Conservation (phyloP, 1,140 invertebrate species). For the Cotesia glomerata region DNA sequence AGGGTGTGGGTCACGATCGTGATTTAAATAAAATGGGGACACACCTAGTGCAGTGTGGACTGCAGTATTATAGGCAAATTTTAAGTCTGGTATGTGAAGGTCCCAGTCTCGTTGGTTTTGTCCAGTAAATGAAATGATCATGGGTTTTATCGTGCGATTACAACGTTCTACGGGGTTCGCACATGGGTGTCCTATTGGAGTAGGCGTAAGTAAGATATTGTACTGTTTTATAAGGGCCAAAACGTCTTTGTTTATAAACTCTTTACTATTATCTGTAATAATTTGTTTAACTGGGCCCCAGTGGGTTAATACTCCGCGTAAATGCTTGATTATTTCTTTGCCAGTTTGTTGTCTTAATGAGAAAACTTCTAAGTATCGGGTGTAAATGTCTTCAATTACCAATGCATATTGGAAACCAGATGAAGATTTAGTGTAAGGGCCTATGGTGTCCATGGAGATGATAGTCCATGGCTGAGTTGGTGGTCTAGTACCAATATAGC, state of each 20-base stretch:
- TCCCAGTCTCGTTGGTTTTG: slow-evolving; percentile 48
- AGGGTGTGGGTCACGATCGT: too few species aligned
- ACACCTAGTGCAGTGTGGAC: too few species aligned
- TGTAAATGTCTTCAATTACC: too few species aligned
- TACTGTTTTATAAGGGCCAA: not conserved
- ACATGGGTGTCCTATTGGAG: not conserved
- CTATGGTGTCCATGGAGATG: too few species aligned
- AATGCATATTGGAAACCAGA: too few species aligned
- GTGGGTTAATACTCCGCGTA: slow-evolving; percentile 33
- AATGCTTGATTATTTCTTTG: not conserved
- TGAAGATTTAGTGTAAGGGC: too few species aligned
- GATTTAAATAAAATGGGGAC: too few species aligned
- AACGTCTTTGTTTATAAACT: slow-evolving; percentile 12
- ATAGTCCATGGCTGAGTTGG: too few species aligned
- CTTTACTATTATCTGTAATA: slow-evolving; percentile 48
- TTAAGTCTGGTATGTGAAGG: slow-evolving; percentile 27
- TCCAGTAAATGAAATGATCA: slow-evolving; percentile 38
- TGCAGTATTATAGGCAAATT: too few species aligned
- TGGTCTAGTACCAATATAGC: too few species aligned
- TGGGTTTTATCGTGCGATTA: slow-evolving; percentile 8
- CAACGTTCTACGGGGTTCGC: slow-evolving; percentile 17
- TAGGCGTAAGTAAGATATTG: not conserved
- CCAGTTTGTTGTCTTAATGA: not conserved
- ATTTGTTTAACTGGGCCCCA: slow-evolving; percentile 47
- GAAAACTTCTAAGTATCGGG: not conserved